Evolutionary conservation across 2,888 invertebrate genomes (phyloP).

Genomic region (Diarsia brunnea): DNA sequence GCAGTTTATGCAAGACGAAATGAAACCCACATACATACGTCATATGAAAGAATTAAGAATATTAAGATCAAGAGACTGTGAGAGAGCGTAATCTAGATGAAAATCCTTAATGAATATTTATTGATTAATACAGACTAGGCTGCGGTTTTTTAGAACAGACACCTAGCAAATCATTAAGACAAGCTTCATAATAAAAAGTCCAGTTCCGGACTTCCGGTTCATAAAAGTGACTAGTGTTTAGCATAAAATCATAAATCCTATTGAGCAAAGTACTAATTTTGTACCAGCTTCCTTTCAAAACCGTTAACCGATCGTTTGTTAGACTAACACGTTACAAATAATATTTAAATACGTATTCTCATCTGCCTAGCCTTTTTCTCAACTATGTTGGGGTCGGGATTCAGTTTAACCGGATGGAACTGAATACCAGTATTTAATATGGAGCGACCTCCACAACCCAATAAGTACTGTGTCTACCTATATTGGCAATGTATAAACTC

Average conservation of each 20-base stretch:
- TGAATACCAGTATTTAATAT: no score
- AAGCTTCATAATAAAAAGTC: neutral
- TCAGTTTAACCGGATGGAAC: no score
- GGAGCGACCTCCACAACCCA: no score
- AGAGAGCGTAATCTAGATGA: neutral
- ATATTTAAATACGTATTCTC: no score
- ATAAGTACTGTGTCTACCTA: neutral
- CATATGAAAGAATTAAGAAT: neutral
- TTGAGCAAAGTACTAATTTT: neutral
- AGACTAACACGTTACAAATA: constrained; percentile 17
- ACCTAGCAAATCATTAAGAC: neutral
- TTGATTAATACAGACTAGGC: no score
- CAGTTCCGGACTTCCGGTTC: no score
- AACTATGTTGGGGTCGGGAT: no score
- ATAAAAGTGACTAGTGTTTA: constrained; percentile 1
- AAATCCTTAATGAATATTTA: neutral
- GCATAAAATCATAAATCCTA: constrained; percentile 15
- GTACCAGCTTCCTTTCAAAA: constrained; percentile 14
- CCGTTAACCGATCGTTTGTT: constrained; percentile 20
- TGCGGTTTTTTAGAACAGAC: neutral
- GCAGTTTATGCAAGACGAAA: neutral
- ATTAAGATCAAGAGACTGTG: neutral
- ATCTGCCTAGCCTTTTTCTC: no score
- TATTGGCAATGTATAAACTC: constrained; percentile 9
- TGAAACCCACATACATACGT: neutral